Base-by-base conservation (phyloP, 2,888 invertebrate species). In the Tipula helvola region DNA sequence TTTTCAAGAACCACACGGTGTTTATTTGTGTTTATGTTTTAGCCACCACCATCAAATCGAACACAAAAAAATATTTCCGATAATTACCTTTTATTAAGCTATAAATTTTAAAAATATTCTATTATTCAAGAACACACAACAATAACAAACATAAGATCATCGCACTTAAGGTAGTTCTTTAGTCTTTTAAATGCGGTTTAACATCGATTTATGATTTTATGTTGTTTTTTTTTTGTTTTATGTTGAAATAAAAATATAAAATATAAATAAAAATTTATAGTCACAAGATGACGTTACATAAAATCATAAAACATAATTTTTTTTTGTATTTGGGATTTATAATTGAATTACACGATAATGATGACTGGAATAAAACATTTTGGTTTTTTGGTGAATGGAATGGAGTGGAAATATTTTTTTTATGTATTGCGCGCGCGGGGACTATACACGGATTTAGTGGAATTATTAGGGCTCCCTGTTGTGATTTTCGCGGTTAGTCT, bases 261-360 rank as follows among this genome's bases (percentile, higher is more conserved):
- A 52, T 4, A 52, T 16, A 52, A 71, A 71, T 71, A 18, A 71
- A 71, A 71, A 71, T 71, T 71, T 71, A 71, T 71, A 71, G 71
- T 71, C 71, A 71, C 71, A 28, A 71, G 71, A 71, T 71, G 71
- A 71, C 71, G 71, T 28, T 71, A 71, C 71, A 71, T 71, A 71
- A 71, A 71, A 71, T 28, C 71, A 71, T 71, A 71, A 71, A 71
- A 71, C 71, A 71, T 71, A 71, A 71, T 71, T 71, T 71, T 71
- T 71, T 71, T 71, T 71, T 28, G 2, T 71, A 71, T 71, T 71
- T 71, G 71, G 71, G 71, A 71, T 71, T 71, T 71, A 71, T 71
- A 71, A 71, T 71, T 71, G 71, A 71, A 71, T 71, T 71, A 71
- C 71, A 71, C 71, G 71, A 71, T 71, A 71, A 71, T 71, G 71